phyloP scores from a whole-genome alignment of 2,797 vertebrate species.

The Mus spretus region DNA sequence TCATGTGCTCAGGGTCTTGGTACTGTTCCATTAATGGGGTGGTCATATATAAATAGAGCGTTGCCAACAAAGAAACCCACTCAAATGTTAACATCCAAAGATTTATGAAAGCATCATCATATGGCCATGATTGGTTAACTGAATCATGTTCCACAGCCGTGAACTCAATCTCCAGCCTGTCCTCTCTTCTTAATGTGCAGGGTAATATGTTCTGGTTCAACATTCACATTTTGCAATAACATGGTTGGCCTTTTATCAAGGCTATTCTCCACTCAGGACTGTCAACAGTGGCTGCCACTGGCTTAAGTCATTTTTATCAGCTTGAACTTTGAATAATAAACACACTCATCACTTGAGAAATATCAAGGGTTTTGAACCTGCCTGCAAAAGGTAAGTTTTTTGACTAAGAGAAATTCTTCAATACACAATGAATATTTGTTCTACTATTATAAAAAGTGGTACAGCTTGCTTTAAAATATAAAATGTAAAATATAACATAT shows the following conservation, averaged over 20 bases:
- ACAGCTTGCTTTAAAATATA: background rate
- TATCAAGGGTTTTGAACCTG: background rate
- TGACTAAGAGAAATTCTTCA: background rate
- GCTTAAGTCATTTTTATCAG: background rate
- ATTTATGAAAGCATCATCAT: background rate
- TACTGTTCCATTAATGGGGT: background rate
- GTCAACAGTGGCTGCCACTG: background rate
- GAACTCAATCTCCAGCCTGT: background rate
- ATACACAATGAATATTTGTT: background rate
- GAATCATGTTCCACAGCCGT: background rate
- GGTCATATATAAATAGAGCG: background rate
- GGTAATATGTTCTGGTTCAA: background rate
- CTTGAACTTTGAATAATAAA: slow-evolving; percentile 3
- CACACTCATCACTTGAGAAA: background rate
- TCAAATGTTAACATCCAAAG: background rate
- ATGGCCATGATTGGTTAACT: background rate
- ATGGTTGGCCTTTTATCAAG: background rate
- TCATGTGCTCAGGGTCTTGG: rapidly evolving
- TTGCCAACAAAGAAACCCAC: background rate
- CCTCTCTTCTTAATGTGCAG: background rate
- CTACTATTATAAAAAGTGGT: background rate
- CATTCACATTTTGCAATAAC: background rate
- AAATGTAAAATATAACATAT: background rate
- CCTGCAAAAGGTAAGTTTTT: background rate
- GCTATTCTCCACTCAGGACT: background rate